Conservation (phyloP, 2,113 vertebrate genomes). For the Tragelaphus buxtoni region DNA sequence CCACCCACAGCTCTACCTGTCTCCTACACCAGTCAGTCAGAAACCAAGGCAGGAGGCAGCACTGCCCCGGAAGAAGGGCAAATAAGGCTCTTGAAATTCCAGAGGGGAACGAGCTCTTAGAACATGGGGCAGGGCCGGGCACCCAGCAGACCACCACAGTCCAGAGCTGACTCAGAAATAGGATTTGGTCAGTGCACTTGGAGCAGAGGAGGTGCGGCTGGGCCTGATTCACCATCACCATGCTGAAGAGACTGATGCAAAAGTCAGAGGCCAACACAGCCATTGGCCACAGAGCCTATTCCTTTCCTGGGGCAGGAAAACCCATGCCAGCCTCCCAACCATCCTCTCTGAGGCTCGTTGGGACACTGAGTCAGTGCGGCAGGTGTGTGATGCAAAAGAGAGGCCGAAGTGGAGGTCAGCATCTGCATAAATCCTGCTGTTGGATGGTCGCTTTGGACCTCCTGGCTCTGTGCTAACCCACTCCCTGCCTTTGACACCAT, state of each 20-base stretch:
- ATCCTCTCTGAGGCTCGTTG: background rate
- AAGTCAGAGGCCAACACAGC: background rate
- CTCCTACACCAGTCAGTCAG: background rate
- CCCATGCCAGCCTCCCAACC: background rate
- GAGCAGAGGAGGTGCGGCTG: background rate
- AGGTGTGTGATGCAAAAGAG: background rate
- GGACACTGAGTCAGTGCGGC: background rate
- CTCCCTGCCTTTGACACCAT: background rate
- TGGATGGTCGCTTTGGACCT: background rate
- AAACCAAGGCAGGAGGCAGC: background rate
- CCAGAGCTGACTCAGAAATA: background rate
- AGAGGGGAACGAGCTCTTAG: background rate
- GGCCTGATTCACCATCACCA: background rate
- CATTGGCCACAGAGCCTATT: background rate
- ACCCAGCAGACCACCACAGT: background rate
- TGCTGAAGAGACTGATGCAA: background rate
- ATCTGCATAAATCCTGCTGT: background rate
- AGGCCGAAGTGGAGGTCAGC: background rate
- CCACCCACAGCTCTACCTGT: background rate
- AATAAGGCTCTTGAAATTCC: background rate
- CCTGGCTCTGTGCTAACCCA: background rate
- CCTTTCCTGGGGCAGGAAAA: background rate
- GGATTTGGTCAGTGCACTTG: background rate
- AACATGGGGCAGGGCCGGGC: background rate
- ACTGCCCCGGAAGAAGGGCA: background rate